These are phyloP conservation scores for Alcedo quadribrachys DNA, from an alignment of 2,797 vertebrate genomes.

Conservation along the genomic window DNA sequence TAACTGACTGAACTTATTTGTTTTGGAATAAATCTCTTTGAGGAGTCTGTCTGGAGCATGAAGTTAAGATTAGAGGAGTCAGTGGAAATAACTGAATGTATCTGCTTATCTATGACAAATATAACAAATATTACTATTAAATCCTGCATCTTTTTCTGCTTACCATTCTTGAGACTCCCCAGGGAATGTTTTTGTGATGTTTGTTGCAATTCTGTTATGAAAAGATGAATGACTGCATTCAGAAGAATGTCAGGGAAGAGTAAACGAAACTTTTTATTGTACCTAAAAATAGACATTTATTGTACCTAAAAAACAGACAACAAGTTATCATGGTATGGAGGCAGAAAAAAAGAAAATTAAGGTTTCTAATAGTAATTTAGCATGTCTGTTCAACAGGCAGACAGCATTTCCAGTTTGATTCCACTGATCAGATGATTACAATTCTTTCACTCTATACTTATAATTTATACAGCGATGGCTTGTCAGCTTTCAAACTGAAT, in stretches of 20 bases:
- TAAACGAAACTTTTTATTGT: constrained; percentile 5
- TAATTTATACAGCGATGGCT: not conserved
- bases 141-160: not conserved
- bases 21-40: not conserved
- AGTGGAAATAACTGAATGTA: not conserved
- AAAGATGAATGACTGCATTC: not conserved
- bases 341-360: not conserved
- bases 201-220: not conserved
- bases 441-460: not conserved
- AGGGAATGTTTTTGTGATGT: constrained; percentile 7
- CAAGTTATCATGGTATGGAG: not conserved
- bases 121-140: constrained; percentile 22
- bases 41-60: not conserved
- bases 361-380: not conserved
- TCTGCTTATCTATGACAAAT: not conserved
- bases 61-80: not conserved
- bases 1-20: not conserved
- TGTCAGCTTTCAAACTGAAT: not conserved
- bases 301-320: not conserved
- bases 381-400: not conserved
- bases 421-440: not conserved
- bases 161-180: not conserved
- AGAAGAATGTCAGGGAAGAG: not conserved
- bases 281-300: constrained; percentile 1
- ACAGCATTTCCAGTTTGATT: not conserved